Conservation (phyloP, 30 jellyfish, hydroid and myxozoan species). For the Catostylus mosaicus region DNA sequence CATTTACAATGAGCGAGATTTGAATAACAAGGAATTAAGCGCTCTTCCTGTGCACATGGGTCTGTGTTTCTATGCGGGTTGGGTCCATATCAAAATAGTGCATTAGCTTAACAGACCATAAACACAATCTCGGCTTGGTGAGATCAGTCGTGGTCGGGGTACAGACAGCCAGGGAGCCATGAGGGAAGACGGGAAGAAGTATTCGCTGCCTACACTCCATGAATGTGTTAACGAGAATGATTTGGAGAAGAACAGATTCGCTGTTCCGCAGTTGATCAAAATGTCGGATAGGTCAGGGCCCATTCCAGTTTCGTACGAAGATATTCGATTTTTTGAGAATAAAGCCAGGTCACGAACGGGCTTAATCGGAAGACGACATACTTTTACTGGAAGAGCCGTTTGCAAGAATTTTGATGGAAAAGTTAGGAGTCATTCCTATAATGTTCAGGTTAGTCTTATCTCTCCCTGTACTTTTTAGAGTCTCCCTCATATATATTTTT, state of each 20-base stretch:
- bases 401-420: not conserved
- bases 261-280: not conserved
- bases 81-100: too few species aligned
- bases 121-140: too few species aligned
- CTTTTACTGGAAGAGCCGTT: slow-evolving; percentile 1
- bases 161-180: too few species aligned
- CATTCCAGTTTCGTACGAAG: slow-evolving; percentile 14
- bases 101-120: too few species aligned
- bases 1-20: too few species aligned
- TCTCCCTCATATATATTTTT: too few species aligned
- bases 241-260: not conserved
- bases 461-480: too few species aligned
- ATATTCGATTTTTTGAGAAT: slow-evolving; percentile 9
- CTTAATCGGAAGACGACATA: slow-evolving; percentile 33
- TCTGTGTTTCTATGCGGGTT: too few species aligned
- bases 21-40: too few species aligned
- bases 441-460: slow-evolving; percentile 17
- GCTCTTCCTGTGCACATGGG: too few species aligned
- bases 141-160: too few species aligned
- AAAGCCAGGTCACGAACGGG: slow-evolving; percentile 39
- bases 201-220: slow-evolving; percentile 37
- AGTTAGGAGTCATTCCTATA: not conserved
- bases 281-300: slow-evolving; percentile 8
- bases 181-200: slow-evolving; percentile 28
- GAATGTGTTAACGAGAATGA: slow-evolving; percentile 13